Evolutionary conservation across 1,140 invertebrate genomes (phyloP), one percentile per base, ranked within the genome.

Genomic region (Zaprionus africanus): DNA sequence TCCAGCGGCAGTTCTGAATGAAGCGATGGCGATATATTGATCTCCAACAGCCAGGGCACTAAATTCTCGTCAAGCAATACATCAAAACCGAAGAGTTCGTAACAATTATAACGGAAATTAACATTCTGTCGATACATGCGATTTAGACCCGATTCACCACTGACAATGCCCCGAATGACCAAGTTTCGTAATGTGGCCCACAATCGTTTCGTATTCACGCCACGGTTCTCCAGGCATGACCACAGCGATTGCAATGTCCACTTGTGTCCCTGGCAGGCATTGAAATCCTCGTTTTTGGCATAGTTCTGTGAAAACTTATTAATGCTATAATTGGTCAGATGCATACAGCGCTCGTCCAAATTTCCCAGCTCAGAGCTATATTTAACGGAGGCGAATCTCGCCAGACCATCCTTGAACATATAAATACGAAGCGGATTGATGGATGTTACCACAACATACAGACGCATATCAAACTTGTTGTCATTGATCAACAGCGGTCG

Each of bases 311-410:
- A 98, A 59, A 97, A 94, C 93, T 99, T 99, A 93, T 99, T 99
- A 76, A 99, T 97, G 82, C 97, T 99, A 93, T 99, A 99, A 93
- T 99, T 99, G 28, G 99, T 99, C 74, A 99, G 94, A 94, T 99
- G 99, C 97, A 99, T 99, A 93, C 97, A 99, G 54, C 97, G 95
- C 93, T 99, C 97, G 90, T 95, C 95, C 60, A 98, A 94, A 73
- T 95, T 96, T 70, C 96, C 95, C 41, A 96, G 93, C 85, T 97
- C 96, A 60, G 96, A 95, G 76, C 95, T 97, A 92, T 98, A 98
- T 92, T 97, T 97, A 4, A 97, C 97, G 94, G 97, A 98, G 5
- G 97, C 98, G 93, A 98, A 99, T 76, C 98, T 94, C 0, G 98
- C 98, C 17, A 99, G 93, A 0, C 99, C 99, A 92, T 99, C 98